These are phyloP conservation scores for Leucophenga maculata DNA, from an alignment of 2,888 invertebrate species.

Conservation along the genomic window DNA sequence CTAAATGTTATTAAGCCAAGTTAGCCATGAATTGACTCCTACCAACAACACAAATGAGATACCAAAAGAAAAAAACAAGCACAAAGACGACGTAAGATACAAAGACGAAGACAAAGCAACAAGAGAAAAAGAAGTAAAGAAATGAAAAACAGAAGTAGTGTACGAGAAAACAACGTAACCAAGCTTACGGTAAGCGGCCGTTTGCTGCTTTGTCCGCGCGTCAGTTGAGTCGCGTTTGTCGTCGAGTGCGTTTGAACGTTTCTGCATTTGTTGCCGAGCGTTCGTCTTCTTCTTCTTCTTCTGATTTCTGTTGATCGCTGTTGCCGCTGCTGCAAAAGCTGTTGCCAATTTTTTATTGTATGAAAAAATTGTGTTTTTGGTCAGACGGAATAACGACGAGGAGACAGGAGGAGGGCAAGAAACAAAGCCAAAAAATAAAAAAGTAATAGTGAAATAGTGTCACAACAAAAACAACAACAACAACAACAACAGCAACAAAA, in stretches of 20 bases:
- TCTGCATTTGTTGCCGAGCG: slow-evolving; percentile 39
- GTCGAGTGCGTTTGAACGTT: slow-evolving; percentile 69
- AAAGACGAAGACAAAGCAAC: background rate
- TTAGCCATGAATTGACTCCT: slow-evolving; percentile 59
- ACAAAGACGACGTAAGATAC: background rate
- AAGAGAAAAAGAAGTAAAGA: slow-evolving; percentile 23
- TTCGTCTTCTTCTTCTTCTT: slow-evolving; percentile 9
- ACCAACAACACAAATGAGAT: slow-evolving; percentile 28
- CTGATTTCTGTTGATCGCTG: slow-evolving; percentile 41
- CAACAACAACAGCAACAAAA: slow-evolving; percentile 34
- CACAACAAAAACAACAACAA: slow-evolving; percentile 38
- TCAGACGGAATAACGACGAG: slow-evolving; percentile 23
- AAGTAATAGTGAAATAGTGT: slow-evolving; percentile 42
- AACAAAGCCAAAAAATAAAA: slow-evolving; percentile 49
- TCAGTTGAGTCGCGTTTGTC: slow-evolving; percentile 73
- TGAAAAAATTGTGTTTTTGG: background rate
- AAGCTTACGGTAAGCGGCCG: slow-evolving; percentile 59
- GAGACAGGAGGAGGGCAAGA: slow-evolving; percentile 34
- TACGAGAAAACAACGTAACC: slow-evolving; percentile 58
- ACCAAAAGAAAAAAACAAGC: slow-evolving; percentile 7
- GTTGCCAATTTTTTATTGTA: background rate
- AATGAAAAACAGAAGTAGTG: slow-evolving; percentile 40
- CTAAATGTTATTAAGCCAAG: slow-evolving; percentile 55
- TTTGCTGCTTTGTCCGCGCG: slow-evolving; percentile 45
- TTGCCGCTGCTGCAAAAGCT: background rate